phyloP scores from a whole-genome alignment of 2,888 invertebrate genomes.

The Leucophora obtusa region DNA sequence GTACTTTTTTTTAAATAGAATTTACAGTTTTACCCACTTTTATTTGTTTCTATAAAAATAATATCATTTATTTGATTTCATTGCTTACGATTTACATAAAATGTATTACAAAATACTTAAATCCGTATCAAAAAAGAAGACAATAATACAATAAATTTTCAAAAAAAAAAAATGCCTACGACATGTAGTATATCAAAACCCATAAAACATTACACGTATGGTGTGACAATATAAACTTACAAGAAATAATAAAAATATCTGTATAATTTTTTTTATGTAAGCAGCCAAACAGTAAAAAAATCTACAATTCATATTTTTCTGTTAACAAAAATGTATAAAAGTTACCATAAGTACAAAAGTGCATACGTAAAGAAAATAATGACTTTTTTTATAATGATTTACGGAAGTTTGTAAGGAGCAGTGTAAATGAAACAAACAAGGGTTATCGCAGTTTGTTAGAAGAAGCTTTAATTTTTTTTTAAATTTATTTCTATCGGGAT shows the following conservation, averaged over 20 bases:
- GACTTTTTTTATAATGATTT: conserved; percentile 44
- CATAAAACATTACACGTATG: conserved; percentile 41
- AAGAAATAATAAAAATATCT: not conserved
- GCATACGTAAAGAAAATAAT: conserved; percentile 11
- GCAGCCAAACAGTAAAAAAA: not conserved
- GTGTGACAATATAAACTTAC: conserved; percentile 31
- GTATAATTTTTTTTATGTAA: conserved; percentile 3
- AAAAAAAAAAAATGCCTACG: not conserved
- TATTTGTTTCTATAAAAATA: too few species aligned
- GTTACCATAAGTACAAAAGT: not conserved
- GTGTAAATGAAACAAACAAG: too few species aligned
- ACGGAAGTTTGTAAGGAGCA: not conserved
- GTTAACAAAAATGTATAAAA: conserved; percentile 27
- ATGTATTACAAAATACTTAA: too few species aligned
- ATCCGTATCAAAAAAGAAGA: too few species aligned
- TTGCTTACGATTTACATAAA: too few species aligned
- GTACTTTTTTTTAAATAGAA: too few species aligned
- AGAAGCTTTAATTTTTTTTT: too few species aligned
- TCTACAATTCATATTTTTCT: conserved; percentile 22
- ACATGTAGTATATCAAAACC: conserved; percentile 10
- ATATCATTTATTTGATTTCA: too few species aligned
- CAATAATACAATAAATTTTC: too few species aligned
- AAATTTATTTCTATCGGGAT: too few species aligned
- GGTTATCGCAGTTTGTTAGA: too few species aligned
- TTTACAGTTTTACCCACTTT: too few species aligned